A percentile compares a stretch with the other conserved stretches of the same genome.
phyloP scores from a whole-genome alignment of 1,140 invertebrate genomes.

The Brachionus koreanus region DNA sequence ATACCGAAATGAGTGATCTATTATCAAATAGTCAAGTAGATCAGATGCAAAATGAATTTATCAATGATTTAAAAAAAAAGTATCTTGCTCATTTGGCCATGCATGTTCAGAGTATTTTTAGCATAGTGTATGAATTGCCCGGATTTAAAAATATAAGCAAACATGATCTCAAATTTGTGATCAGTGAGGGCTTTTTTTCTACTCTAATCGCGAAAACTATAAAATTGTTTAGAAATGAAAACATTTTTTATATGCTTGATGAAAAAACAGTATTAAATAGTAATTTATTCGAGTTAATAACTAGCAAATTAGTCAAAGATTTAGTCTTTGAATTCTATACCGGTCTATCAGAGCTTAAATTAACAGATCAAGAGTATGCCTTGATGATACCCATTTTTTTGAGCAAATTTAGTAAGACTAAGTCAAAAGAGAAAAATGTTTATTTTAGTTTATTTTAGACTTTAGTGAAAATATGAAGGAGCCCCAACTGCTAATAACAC shows the following conservation, averaged over 20 bases:
- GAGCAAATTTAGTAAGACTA: not conserved
- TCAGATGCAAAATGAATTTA: not conserved
- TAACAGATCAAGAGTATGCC: not conserved
- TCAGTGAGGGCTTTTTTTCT: not conserved
- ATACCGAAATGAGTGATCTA: not conserved
- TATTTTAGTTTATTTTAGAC: not conserved
- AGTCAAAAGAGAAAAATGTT: not conserved
- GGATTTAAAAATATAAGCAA: not conserved
- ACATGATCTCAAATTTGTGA: not conserved
- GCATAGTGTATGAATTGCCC: not conserved
- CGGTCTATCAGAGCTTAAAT: not conserved
- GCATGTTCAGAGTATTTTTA: not conserved
- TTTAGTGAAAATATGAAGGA: not conserved
- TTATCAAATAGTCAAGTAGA: not conserved
- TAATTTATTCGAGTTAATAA: not conserved
- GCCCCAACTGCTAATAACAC: not conserved
- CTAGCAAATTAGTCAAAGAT: not conserved
- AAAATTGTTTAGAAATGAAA: not conserved
- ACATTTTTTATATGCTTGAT: conserved; percentile 1
- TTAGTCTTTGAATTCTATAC: conserved; percentile 21
- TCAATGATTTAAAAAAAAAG: not conserved
- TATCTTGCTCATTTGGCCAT: not conserved
- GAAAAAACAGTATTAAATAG: not conserved
- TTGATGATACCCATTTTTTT: not conserved
- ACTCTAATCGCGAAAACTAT: not conserved